Conservation (phyloP, 2,888 invertebrate genomes). For the Eueremaeus valkanovi region DNA sequence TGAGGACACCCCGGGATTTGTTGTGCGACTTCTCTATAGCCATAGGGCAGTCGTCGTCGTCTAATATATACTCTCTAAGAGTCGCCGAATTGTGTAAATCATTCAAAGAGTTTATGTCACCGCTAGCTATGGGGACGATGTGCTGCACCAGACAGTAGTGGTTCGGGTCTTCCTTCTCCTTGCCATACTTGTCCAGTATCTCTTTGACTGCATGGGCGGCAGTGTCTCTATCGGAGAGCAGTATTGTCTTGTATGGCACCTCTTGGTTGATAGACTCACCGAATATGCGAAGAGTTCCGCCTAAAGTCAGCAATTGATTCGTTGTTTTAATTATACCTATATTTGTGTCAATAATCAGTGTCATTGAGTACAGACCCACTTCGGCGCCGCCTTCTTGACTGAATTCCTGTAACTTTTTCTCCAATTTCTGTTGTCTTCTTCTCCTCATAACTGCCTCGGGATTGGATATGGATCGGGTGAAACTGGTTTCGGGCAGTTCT, state of each 20-base stretch:
- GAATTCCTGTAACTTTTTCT: slow-evolving; percentile 92
- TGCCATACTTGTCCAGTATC: slow-evolving; percentile 94
- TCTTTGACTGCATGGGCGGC: slow-evolving; percentile 89
- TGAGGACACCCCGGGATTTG: slow-evolving; percentile 77
- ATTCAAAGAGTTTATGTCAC: slow-evolving; percentile 4
- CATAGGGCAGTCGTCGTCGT: slow-evolving; percentile 95
- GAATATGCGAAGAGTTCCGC: slow-evolving; percentile 67
- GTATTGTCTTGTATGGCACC: slow-evolving; percentile 95
- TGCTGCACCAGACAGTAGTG: slow-evolving; percentile 96
- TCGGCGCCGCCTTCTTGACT: slow-evolving; percentile 79
- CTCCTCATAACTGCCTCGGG: slow-evolving; percentile 99
- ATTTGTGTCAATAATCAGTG: neutral
- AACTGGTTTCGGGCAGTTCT: slow-evolving; percentile 95
- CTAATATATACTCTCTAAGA: slow-evolving; percentile 76
- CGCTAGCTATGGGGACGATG: slow-evolving; percentile 45
- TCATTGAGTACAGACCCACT: slow-evolving; percentile 70
- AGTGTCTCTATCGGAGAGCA: slow-evolving; percentile 86
- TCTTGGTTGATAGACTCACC: slow-evolving; percentile 93
- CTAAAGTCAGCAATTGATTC: neutral
- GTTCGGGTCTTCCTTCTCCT: slow-evolving; percentile 80
- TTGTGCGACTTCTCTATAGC: slow-evolving; percentile 60
- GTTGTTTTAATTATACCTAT: slow-evolving; percentile 58
- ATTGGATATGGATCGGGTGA: slow-evolving; percentile 97
- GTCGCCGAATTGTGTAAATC: slow-evolving; percentile 8
- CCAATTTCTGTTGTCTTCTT: slow-evolving; percentile 90